Evolutionary conservation across 2,888 invertebrate genomes (phyloP).

Genomic region (Petrophora chlorosata): DNA sequence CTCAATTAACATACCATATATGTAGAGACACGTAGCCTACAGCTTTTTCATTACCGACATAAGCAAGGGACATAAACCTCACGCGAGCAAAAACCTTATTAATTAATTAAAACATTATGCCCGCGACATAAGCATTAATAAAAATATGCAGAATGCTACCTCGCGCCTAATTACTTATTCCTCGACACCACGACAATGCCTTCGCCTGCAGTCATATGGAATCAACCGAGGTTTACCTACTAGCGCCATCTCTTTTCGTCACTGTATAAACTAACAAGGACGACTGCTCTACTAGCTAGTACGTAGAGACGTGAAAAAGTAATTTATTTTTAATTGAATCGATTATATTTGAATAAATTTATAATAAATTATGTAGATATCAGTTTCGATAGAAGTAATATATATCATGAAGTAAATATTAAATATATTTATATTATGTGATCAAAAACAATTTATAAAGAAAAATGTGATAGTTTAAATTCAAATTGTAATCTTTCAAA

Average conservation of each 20-base stretch:
- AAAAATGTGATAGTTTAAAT: too few relatives aligned
- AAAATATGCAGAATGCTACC: conserved; percentile 44
- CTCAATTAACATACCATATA: neutral
- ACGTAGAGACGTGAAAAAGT: too few relatives aligned
- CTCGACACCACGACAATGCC: conserved; percentile 62
- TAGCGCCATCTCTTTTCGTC: conserved; percentile 34
- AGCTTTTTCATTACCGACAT: conserved; percentile 9
- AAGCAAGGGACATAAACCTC: conserved; percentile 23
- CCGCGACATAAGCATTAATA: conserved; percentile 36
- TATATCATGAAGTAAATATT: too few relatives aligned
- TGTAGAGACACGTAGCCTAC: neutral
- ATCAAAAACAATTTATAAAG: too few relatives aligned
- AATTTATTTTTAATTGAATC: too few relatives aligned
- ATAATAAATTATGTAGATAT: too few relatives aligned
- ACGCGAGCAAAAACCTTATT: conserved; percentile 32
- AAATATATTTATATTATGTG: too few relatives aligned
- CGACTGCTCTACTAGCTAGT: conserved; percentile 51
- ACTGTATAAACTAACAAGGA: conserved; percentile 34
- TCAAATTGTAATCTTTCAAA: too few relatives aligned
- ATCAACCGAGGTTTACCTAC: neutral
- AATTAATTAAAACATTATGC: conserved; percentile 38
- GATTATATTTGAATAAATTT: too few relatives aligned
- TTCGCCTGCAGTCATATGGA: conserved; percentile 65
- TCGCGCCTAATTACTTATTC: conserved; percentile 79
- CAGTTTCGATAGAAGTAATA: too few relatives aligned